These are phyloP conservation scores for Nannoperca australis DNA, from an alignment of 2,797 vertebrate species.

Conservation along the genomic window DNA sequence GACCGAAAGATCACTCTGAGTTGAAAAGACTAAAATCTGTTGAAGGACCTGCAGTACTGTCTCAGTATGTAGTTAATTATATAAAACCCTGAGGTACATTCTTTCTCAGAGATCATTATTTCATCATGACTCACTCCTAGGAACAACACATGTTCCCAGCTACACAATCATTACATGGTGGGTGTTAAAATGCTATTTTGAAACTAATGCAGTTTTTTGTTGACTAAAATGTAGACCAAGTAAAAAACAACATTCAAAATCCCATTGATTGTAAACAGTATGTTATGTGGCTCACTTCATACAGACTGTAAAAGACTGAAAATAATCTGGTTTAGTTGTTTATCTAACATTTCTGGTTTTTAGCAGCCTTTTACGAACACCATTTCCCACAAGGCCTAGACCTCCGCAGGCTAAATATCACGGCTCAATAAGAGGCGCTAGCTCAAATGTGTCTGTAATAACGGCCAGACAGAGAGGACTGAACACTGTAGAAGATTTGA, in stretches of 20 bases:
- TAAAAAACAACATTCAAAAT: neutral
- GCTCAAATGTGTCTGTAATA: too few species aligned
- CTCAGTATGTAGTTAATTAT: neutral
- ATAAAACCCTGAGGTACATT: neutral
- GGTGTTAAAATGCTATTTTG: neutral
- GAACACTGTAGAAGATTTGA: too few species aligned
- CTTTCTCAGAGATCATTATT: constrained; percentile 17
- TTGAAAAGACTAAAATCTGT: neutral
- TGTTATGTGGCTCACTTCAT: neutral
- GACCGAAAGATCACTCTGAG: neutral
- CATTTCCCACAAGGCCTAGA: neutral
- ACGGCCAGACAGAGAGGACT: too few species aligned
- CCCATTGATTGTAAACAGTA: neutral
- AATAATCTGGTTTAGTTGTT: neutral
- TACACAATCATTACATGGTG: neutral
- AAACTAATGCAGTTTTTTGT: neutral
- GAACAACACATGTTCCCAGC: neutral
- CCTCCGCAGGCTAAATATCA: too few species aligned
- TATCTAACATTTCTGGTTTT: neutral
- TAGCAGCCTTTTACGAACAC: too few species aligned
- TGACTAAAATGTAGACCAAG: neutral
- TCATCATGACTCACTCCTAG: neutral
- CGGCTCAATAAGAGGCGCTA: too few species aligned
- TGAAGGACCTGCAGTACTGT: neutral
- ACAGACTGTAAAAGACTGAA: too few species aligned